These are phyloP conservation scores for Acanthosepion pharaonis DNA, from an alignment of 2,888 invertebrate genomes.

Conservation along the genomic window DNA sequence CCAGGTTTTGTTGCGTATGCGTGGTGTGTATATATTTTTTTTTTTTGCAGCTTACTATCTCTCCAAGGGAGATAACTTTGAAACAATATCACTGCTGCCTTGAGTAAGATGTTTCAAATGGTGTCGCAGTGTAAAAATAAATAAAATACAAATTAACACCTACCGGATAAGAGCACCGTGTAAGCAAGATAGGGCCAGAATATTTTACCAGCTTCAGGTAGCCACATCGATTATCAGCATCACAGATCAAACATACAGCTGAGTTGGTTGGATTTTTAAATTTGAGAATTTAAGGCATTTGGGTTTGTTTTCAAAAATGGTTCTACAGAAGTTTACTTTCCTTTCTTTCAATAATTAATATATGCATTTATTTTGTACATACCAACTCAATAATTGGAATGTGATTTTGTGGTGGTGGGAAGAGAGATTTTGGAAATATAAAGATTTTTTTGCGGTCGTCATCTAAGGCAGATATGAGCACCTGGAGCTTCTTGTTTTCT, in stretches of 20 bases:
- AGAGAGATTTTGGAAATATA: not conserved
- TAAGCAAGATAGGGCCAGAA: not conserved
- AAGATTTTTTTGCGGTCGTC: not conserved
- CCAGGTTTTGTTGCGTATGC: not conserved
- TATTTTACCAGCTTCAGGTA: not conserved
- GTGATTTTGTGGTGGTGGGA: not conserved
- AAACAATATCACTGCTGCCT: not conserved
- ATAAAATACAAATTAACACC: not conserved
- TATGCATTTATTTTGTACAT: not conserved
- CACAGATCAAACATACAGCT: not conserved
- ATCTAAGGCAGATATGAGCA: conserved; percentile 33
- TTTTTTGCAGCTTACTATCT: too few relatives aligned
- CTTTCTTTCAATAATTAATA: not conserved
- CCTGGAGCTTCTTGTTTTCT: not conserved
- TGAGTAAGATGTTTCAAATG: not conserved
- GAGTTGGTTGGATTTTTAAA: not conserved
- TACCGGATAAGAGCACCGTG: not conserved
- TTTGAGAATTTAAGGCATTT: not conserved
- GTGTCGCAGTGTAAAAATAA: not conserved
- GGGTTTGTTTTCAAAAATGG: not conserved
- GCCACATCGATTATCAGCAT: conserved; percentile 8
- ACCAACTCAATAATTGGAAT: not conserved
- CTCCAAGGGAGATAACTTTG: not conserved
- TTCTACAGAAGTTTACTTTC: not conserved
- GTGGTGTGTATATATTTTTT: too few relatives aligned